Conservation (phyloP, 2,797 vertebrate genomes). For the Limnodromus scolopaceus region DNA sequence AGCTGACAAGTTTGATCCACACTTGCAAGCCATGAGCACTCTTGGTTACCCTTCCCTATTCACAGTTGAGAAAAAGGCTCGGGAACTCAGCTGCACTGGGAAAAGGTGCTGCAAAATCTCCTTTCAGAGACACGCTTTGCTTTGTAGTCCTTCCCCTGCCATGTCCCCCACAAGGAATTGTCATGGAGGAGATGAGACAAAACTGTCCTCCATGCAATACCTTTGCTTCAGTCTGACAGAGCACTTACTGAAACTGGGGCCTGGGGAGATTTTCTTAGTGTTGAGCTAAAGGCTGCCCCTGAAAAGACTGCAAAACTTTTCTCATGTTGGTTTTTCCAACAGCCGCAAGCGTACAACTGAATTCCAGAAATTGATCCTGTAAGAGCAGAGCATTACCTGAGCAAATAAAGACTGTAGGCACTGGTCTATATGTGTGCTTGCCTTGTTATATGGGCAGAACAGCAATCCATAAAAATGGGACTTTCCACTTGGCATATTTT, state of each 20-base stretch:
- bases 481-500: not conserved
- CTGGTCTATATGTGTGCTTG: not conserved
- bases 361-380: not conserved
- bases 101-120: not conserved
- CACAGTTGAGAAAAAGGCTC: not conserved
- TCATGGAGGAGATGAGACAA: not conserved
- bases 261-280: not conserved
- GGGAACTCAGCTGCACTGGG: not conserved
- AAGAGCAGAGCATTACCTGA: not conserved
- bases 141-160: not conserved
- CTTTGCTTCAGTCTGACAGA: not conserved
- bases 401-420: not conserved
- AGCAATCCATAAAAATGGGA: not conserved
- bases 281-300: not conserved
- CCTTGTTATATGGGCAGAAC: not conserved
- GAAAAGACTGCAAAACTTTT: not conserved
- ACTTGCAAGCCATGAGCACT: not conserved
- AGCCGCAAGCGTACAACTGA: not conserved
- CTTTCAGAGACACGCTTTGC: not conserved
- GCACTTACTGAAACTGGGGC: not conserved
- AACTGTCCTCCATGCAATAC: not conserved
- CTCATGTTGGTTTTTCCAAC: not conserved
- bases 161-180: no score
- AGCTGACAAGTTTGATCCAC: not conserved
- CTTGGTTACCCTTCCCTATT: not conserved